Conservation (phyloP, 2,888 invertebrate genomes). For the Tiliacea citrago region DNA sequence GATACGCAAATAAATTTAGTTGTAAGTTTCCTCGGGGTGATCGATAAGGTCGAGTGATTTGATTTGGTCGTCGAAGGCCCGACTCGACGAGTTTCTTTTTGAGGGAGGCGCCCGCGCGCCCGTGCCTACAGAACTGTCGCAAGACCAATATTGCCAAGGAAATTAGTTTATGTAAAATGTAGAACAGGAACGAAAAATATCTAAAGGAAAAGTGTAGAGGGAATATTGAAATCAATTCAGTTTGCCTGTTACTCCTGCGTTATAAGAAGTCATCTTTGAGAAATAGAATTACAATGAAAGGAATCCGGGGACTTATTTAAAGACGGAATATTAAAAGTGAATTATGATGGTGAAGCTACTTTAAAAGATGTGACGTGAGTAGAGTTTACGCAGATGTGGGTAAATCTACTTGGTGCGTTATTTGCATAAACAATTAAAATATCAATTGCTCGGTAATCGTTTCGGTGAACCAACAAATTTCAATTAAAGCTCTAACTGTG, state of each 20-base stretch:
- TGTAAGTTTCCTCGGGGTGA: conserved; percentile 85
- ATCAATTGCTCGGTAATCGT: conserved; percentile 78
- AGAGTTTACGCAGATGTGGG: conserved; percentile 44
- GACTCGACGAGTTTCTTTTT: conserved; percentile 86
- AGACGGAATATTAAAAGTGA: conserved; percentile 55
- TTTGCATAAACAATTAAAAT: conserved; percentile 80
- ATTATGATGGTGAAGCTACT: conserved; percentile 35
- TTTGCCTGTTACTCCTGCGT: conserved; percentile 80
- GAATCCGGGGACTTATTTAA: conserved; percentile 61
- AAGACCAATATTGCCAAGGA: conserved; percentile 90
- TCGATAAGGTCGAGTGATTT: conserved; percentile 89
- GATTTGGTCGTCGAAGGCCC: conserved; percentile 87
- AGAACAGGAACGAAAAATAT: conserved; percentile 89
- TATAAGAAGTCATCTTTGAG: conserved; percentile 77
- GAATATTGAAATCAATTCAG: conserved; percentile 87
- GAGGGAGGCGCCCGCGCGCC: conserved; percentile 85
- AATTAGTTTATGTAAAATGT: conserved; percentile 91
- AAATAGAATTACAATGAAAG: conserved; percentile 76
- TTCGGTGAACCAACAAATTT: conserved; percentile 77
- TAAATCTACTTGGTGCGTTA: conserved; percentile 54
- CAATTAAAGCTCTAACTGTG: conserved; percentile 79
- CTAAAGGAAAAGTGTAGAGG: conserved; percentile 84
- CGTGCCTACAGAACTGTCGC: conserved; percentile 88
- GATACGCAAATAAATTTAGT: conserved; percentile 84
- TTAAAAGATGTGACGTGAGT: conserved; percentile 26